phyloP scores from a whole-genome alignment of 1,140 invertebrate species.

The Drosophila bifasciata region DNA sequence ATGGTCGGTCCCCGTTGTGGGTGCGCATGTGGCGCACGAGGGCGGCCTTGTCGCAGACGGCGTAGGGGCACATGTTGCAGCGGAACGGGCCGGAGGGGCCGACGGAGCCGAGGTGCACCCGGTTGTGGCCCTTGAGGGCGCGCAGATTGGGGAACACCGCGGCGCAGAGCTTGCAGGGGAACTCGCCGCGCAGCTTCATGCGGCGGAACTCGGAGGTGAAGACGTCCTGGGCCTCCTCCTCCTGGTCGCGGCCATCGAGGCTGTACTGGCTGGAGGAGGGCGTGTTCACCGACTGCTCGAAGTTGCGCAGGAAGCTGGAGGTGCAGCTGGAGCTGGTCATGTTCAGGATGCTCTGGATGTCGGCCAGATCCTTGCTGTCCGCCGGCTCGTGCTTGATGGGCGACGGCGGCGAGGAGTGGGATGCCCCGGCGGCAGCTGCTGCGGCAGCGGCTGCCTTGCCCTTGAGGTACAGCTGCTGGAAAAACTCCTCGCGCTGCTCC shows the following conservation, averaged over 20 bases:
- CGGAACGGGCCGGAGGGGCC: slow-evolving; percentile 90
- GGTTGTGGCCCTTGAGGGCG: slow-evolving; percentile 94
- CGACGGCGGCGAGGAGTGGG: slow-evolving; percentile 37
- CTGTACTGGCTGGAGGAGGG: slow-evolving; percentile 79
- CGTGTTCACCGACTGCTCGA: slow-evolving; percentile 79
- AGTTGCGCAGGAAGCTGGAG: slow-evolving; percentile 78
- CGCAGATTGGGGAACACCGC: slow-evolving; percentile 94
- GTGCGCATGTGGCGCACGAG: slow-evolving; percentile 94
- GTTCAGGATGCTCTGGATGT: slow-evolving; percentile 92
- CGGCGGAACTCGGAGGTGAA: slow-evolving; percentile 92
- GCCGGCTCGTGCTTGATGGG: slow-evolving; percentile 67
- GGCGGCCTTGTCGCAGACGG: slow-evolving; percentile 95
- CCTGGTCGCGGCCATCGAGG: slow-evolving; percentile 84
- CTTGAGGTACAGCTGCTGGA: slow-evolving; percentile 91
- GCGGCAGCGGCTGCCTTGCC: slow-evolving; percentile 84
- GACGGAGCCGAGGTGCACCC: slow-evolving; percentile 89
- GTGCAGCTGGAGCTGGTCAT: slow-evolving; percentile 87
- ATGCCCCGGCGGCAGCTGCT: not conserved
- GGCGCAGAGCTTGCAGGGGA: slow-evolving; percentile 93
- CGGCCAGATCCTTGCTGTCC: slow-evolving; percentile 89
- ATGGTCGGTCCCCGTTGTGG: slow-evolving; percentile 97
- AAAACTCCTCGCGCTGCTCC: slow-evolving; percentile 90
- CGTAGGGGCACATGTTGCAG: slow-evolving; percentile 96
- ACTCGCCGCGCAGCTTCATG: slow-evolving; percentile 94
- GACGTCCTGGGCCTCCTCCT: slow-evolving; percentile 92